phyloP scores from a whole-genome alignment of 2,113 vertebrate genomes.

The Leptosomus discolor region DNA sequence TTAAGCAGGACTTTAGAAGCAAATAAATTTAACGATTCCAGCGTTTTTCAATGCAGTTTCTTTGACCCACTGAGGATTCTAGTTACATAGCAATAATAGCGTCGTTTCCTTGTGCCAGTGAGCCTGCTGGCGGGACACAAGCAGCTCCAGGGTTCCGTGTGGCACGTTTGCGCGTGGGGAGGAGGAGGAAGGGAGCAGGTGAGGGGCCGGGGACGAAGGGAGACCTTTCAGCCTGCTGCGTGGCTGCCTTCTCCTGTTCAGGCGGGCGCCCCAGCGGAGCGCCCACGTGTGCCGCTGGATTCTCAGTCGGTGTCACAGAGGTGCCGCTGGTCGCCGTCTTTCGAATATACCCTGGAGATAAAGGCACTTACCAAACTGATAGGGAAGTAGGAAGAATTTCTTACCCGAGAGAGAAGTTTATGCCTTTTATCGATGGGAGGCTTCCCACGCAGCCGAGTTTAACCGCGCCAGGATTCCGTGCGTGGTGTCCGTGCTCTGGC shows the following conservation, averaged over 20 bases:
- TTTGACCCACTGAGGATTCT: background rate
- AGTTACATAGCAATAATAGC: constrained; percentile 58
- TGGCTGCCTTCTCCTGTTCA: background rate
- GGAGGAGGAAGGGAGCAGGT: background rate
- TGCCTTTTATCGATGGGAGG: background rate
- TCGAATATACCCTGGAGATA: rapidly evolving
- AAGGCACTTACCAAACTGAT: background rate
- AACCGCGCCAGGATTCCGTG: no score
- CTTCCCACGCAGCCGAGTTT: background rate
- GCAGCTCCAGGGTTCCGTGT: background rate
- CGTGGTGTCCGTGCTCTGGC: no score
- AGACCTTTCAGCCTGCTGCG: background rate
- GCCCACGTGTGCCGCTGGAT: background rate
- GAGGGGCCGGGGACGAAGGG: background rate
- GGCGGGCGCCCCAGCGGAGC: rapidly evolving
- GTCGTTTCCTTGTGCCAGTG: background rate
- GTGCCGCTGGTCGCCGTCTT: background rate
- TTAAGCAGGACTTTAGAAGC: constrained; percentile 17
- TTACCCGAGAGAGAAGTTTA: background rate
- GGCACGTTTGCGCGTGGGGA: background rate
- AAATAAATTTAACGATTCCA: background rate
- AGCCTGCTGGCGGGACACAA: background rate
- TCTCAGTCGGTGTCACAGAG: background rate
- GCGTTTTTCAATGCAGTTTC: background rate
- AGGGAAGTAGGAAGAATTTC: background rate